These are phyloP conservation scores for Acanthisitta chloris DNA, from an alignment of 2,113 vertebrate species.

Conservation along the genomic window DNA sequence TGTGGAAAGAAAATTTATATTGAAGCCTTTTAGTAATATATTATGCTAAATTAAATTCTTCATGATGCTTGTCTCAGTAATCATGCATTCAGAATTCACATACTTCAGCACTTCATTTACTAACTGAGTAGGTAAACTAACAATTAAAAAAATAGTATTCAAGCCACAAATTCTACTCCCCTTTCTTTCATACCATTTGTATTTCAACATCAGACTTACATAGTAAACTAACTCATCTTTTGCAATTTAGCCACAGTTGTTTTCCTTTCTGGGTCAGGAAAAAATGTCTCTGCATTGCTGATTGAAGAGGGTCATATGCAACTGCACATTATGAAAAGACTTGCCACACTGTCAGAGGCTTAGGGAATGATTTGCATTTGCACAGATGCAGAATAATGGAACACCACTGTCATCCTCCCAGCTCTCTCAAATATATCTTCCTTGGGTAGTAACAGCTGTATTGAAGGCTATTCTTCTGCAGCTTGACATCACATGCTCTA, in stretches of 20 bases:
- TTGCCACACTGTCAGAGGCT: neutral
- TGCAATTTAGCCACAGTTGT: neutral
- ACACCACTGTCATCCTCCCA: neutral
- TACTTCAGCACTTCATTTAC: neutral
- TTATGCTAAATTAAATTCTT: neutral
- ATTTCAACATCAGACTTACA: neutral
- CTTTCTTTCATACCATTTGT: neutral
- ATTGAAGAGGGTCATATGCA: neutral
- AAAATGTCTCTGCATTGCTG: neutral
- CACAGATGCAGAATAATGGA: neutral
- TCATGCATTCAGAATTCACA: neutral
- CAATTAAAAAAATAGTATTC: neutral
- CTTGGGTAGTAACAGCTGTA: neutral
- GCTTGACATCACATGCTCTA: neutral
- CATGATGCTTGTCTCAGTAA: neutral
- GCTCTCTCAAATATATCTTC: neutral
- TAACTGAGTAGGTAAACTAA: neutral
- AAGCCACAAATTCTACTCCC: neutral
- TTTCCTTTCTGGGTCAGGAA: neutral
- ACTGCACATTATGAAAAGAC: neutral
- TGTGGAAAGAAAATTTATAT: neutral
- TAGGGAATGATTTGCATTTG: neutral
- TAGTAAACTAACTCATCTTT: neutral
- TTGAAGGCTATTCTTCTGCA: neutral
- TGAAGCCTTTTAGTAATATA: neutral